Percentiles rank a stretch among this genome's conserved stretches.
Conservation (phyloP, 2,888 invertebrate species). For the Lottia gigantea region DNA sequence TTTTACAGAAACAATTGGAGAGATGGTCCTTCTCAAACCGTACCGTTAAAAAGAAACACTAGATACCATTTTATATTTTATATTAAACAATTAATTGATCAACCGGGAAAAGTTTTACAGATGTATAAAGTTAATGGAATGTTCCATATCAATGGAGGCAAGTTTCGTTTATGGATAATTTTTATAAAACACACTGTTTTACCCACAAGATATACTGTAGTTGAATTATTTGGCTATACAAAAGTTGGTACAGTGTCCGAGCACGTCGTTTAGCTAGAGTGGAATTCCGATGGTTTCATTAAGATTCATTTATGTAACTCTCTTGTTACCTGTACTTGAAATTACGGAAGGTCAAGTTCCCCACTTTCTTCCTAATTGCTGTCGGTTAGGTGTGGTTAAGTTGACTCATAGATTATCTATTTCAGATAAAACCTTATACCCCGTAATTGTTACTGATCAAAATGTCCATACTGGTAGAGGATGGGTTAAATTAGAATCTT, state of each 20-base stretch:
- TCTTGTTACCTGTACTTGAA: too few species aligned
- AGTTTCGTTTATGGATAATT: background rate
- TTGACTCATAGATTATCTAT: too few species aligned
- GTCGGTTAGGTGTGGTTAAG: too few species aligned
- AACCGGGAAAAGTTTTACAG: conserved; percentile 10
- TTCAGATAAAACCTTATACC: background rate
- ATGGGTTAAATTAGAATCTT: background rate
- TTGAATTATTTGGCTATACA: too few species aligned
- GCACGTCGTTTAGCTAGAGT: too few species aligned
- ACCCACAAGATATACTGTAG: too few species aligned
- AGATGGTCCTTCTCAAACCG: conserved; percentile 4
- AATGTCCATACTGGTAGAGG: background rate
- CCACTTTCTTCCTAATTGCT: too few species aligned
- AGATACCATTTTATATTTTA: conserved; percentile 11
- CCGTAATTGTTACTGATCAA: background rate
- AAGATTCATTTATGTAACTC: too few species aligned
- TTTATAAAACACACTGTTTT: too few species aligned
- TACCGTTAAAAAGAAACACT: conserved; percentile 10
- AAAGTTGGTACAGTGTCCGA: too few species aligned
- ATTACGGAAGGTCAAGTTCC: too few species aligned
- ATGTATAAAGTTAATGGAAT: conserved; percentile 1
- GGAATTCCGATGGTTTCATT: too few species aligned
- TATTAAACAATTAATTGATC: conserved; percentile 4
- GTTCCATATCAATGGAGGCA: background rate
- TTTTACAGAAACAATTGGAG: background rate